Evolutionary conservation across 2,888 invertebrate species (phyloP).

Genomic region (Aplocera efformata): DNA sequence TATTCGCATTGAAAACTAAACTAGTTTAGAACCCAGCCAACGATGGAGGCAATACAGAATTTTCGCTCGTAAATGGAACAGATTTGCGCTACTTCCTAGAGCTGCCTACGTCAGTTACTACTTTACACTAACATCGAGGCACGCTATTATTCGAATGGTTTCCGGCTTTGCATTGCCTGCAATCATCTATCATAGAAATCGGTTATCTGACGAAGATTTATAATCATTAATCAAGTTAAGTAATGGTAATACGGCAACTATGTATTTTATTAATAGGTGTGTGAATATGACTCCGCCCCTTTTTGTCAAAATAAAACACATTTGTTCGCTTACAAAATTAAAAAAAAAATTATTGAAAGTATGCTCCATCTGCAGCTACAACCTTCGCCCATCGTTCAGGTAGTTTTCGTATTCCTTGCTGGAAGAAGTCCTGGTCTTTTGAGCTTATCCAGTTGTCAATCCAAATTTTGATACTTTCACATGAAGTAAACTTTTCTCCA

Average conservation of each 20-base stretch:
- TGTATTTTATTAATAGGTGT: conserved; percentile 25
- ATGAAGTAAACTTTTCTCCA: no score
- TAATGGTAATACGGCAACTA: conserved; percentile 20
- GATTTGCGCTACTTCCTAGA: conserved; percentile 35
- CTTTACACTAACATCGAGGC: conserved; percentile 39
- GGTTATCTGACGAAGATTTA: conserved; percentile 10
- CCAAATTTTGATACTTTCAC: no score
- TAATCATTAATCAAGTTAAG: conserved; percentile 7
- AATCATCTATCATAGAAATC: conserved; percentile 20
- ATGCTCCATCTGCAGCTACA: no score
- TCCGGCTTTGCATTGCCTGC: conserved; percentile 30
- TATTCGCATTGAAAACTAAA: conserved; percentile 2
- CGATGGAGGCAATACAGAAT: conserved; percentile 18
- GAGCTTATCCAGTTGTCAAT: no score
- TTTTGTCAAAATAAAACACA: no score
- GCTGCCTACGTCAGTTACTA: conserved; percentile 42
- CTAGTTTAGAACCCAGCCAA: conserved; percentile 9
- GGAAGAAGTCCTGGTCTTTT: no score
- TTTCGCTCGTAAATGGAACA: conserved; percentile 12
- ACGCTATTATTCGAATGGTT: conserved; percentile 37
- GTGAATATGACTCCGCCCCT: no score
- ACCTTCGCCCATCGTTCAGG: no score
- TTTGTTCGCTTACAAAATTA: no score
- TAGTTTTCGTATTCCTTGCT: no score
- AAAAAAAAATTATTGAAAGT: no score